Percentiles rank a stretch among this genome's conserved stretches.
Conservation (phyloP, 2,888 invertebrate genomes). For the Acrobasis repandana region DNA sequence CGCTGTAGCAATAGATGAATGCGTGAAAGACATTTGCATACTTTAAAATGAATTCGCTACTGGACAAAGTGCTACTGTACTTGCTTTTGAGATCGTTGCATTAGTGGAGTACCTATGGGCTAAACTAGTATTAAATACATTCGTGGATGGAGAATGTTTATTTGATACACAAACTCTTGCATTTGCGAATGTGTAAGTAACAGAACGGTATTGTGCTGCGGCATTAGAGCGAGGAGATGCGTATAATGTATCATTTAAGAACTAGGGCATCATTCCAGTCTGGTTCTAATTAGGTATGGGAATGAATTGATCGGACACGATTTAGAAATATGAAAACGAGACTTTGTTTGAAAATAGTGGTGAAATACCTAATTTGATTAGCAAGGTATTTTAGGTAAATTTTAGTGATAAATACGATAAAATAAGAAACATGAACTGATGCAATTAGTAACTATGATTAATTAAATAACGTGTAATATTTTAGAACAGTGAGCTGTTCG, state of each 20-base stretch:
- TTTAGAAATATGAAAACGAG: not conserved
- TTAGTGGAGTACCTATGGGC: slow-evolving; percentile 7
- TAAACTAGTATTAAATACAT: slow-evolving; percentile 9
- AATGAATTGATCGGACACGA: slow-evolving; percentile 41
- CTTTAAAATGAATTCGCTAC: slow-evolving; percentile 25
- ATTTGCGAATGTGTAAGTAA: slow-evolving; percentile 49
- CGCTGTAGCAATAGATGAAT: slow-evolving; percentile 37
- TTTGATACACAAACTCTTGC: slow-evolving; percentile 31
- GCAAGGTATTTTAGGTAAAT: not conserved
- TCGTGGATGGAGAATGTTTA: slow-evolving; percentile 26
- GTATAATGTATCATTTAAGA: slow-evolving; percentile 69
- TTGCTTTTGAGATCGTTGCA: slow-evolving; percentile 18
- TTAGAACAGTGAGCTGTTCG: no score
- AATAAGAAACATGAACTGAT: no score
- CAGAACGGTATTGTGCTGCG: slow-evolving; percentile 67
- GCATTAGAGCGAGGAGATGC: slow-evolving; percentile 75
- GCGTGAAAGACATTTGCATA: slow-evolving; percentile 48
- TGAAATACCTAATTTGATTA: not conserved
- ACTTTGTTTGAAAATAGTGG: slow-evolving; percentile 8
- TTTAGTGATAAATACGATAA: no score
- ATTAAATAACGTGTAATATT: no score
- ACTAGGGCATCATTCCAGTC: slow-evolving; percentile 71
- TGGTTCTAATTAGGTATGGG: slow-evolving; percentile 63
- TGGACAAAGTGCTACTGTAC: slow-evolving; percentile 21
- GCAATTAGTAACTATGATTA: no score